A percentile compares a stretch with the other conserved stretches of the same genome.
Conservation (phyloP, 2,113 vertebrate species). For the Prunella fulvescens region DNA sequence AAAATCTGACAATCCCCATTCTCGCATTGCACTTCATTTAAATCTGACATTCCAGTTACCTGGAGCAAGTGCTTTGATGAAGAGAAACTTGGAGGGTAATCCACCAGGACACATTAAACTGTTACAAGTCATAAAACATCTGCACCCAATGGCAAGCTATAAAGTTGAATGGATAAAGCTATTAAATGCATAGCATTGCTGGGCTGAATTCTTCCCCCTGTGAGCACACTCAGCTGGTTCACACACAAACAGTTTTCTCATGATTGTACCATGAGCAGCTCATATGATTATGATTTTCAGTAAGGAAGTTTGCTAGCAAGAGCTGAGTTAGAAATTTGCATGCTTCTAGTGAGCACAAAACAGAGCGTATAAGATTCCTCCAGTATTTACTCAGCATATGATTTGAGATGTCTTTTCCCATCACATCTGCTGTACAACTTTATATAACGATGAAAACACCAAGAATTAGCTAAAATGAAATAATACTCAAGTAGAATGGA, state of each 20-base stretch:
- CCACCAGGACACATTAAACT: constrained; percentile 65
- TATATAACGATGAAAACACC: not conserved
- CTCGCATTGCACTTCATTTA: constrained; percentile 43
- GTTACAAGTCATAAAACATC: constrained; percentile 69
- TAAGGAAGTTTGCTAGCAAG: not conserved
- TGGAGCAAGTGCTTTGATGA: constrained; percentile 51
- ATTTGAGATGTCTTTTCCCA: not conserved
- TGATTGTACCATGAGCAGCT: constrained; percentile 8
- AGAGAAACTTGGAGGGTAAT: constrained; percentile 55
- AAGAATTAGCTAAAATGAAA: not conserved
- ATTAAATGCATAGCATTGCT: constrained; percentile 38
- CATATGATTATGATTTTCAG: constrained; percentile 30
- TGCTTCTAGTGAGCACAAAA: not conserved
- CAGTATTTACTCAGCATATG: not conserved
- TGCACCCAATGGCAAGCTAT: constrained; percentile 59
- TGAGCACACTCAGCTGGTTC: constrained; percentile 32
- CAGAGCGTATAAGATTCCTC: not conserved
- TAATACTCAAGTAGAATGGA: not conserved
- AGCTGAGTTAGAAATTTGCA: not conserved
- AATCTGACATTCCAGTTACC: constrained; percentile 54
- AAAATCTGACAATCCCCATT: constrained; percentile 49
- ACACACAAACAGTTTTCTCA: not conserved
- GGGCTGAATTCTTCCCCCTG: constrained; percentile 19
- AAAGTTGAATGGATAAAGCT: constrained; percentile 68
- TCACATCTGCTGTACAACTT: not conserved